Conservation (phyloP, 2,113 vertebrate genomes). For the Boulengeromyrus knoepffleri region DNA sequence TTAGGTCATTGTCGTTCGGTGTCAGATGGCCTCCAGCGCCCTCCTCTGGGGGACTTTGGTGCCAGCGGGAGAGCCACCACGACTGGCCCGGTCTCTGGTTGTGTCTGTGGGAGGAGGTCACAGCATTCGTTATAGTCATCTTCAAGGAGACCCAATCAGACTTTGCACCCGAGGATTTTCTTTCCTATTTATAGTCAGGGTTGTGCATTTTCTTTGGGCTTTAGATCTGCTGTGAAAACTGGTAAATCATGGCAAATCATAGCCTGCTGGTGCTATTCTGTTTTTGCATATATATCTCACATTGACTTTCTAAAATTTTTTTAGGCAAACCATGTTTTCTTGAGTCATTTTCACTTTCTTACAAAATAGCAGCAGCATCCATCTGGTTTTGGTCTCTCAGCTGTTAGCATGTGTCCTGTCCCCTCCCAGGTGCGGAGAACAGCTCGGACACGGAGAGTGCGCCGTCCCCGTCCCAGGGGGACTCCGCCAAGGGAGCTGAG, state of each 20-base stretch:
- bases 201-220: background rate
- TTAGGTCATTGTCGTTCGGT: background rate
- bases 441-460: conserved; percentile 98
- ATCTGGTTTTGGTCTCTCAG: background rate
- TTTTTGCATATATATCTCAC: background rate
- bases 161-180: background rate
- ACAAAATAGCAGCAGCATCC: background rate
- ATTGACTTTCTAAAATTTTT: background rate
- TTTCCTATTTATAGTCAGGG: background rate
- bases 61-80: background rate
- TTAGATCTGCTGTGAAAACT: background rate
- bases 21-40: background rate
- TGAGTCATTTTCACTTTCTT: background rate
- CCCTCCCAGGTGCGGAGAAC: conserved; percentile 78
- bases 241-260: background rate
- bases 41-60: background rate
- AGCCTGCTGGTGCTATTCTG: background rate
- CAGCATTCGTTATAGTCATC: background rate
- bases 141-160: background rate
- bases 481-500: conserved; percentile 73
- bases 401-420: background rate
- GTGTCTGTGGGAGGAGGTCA: background rate
- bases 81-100: background rate
- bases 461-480: conserved; percentile 85
- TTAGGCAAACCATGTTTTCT: background rate